Evolutionary conservation across 2,797 vertebrate genomes (phyloP), one percentile per base, ranked within the genome.

Genomic region (Syngnathus acus): DNA sequence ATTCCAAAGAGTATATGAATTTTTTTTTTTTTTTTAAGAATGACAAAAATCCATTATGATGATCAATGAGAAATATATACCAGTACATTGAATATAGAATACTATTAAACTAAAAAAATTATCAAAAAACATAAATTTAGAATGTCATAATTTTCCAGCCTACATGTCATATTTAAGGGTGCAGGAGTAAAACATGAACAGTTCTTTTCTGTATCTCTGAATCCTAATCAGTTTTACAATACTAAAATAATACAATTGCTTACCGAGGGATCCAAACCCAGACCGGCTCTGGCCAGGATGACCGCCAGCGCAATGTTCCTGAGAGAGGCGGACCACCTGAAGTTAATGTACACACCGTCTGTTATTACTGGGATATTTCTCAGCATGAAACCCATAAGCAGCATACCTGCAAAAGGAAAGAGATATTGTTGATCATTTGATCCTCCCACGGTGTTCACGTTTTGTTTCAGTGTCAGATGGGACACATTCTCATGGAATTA

Each of bases 261-360:
- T 81, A 98, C 97, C 92, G 89, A 89, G 68, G 93, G 85, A 74
- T 99, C 96, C 75, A 98, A 89, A 57, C 95, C 95, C 0, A 99
- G 90, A 65, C 96, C 97, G 6, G 95, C 96, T 81, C 95, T 89
- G 60, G 91, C 84, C 82, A 99, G 80, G 76, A 98, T 98, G 70
- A 99, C 74, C n/a, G 94, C 92, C 57, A 99, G 90, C 19, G 96
- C 95, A 21, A 97, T 91, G 80, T 94, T 98, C 82, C 96, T 93
- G 73, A 99, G 88, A 6, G 92, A 84, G 0, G 93, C 87, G 6
- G 95, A 98, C 97, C 96, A 99, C 21, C 39, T 92, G 21, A 78
- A 80, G 43, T 94, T 68, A 68, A 97, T 94, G 64, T 86, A 86
- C 37, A 96, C 80, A 0, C 86, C 83, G 0, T 91, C 83, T 40